These are phyloP conservation scores for Himalopsyche anomala DNA, from an alignment of 2,888 invertebrate genomes.

Conservation along the genomic window DNA sequence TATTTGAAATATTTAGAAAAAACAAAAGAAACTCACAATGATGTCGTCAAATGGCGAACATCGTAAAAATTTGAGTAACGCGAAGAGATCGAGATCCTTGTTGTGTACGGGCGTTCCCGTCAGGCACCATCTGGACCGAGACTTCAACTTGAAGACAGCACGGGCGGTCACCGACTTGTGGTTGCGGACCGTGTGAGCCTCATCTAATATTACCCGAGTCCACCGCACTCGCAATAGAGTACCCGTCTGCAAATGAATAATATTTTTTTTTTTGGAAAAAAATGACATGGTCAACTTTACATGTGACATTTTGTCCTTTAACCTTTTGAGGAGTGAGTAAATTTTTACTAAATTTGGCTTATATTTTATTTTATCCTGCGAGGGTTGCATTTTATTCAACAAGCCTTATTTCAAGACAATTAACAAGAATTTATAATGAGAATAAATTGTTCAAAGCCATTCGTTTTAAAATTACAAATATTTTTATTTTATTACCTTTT, in stretches of 20 bases:
- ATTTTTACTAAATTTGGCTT: no score
- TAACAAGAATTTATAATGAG: no score
- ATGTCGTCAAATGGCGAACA: conserved; percentile 94
- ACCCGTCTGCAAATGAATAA: conserved; percentile 71
- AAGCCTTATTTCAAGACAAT: no score
- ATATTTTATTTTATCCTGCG: no score
- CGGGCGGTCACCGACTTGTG: conserved; percentile 85
- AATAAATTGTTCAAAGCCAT: no score
- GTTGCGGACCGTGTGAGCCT: conserved; percentile 95
- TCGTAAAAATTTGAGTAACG: conserved; percentile 88
- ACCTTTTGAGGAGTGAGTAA: no score
- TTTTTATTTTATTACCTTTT: conserved; percentile 69
- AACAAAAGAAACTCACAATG: conserved; percentile 71
- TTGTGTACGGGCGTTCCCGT: conserved; percentile 98
- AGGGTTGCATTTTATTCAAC: no score
- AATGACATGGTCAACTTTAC: no score
- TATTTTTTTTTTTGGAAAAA: background rate
- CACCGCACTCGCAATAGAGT: conserved; percentile 85
- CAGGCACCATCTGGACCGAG: conserved; percentile 85
- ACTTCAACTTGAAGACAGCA: conserved; percentile 82
- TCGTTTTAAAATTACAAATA: no score
- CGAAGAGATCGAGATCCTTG: conserved; percentile 89
- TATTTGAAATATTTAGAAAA: no score
- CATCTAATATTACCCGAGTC: conserved; percentile 93
- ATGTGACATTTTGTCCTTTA: no score